A percentile compares a stretch with the other conserved stretches of the same genome.
Conservation (phyloP, 2,888 invertebrate genomes). For the Cheilosia vernalis region DNA sequence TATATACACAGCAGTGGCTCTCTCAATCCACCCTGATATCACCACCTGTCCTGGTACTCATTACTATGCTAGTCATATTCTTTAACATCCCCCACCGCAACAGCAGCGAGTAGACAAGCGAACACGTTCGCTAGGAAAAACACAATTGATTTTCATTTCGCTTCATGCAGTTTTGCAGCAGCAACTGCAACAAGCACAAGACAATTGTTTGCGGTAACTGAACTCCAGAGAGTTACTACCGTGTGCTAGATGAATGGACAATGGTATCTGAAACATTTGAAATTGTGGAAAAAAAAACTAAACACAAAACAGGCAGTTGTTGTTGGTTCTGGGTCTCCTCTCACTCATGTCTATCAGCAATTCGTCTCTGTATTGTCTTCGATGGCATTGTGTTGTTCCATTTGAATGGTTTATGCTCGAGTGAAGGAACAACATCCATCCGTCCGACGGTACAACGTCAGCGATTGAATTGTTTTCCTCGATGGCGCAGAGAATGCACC, state of each 20-base stretch:
- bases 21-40: conserved; percentile 40
- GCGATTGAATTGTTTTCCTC: conserved; percentile 49
- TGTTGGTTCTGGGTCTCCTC: conserved; percentile 40
- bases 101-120: conserved; percentile 32
- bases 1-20: not conserved
- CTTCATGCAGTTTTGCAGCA: conserved; percentile 26
- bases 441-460: conserved; percentile 5
- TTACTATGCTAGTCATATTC: conserved; percentile 69
- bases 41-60: conserved; percentile 65
- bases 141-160: conserved; percentile 64
- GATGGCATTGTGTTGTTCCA: conserved; percentile 52
- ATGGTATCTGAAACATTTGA: conserved; percentile 49
- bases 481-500: not conserved
- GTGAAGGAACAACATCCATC: conserved; percentile 44
- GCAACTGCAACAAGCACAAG: conserved; percentile 17
- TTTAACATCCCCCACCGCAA: conserved; percentile 25
- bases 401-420: conserved; percentile 62
- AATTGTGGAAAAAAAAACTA: not conserved
- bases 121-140: conserved; percentile 31
- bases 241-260: conserved; percentile 57
- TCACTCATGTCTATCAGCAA: conserved; percentile 60
- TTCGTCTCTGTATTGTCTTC: conserved; percentile 64
- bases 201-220: conserved; percentile 55
- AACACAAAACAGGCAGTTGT: conserved; percentile 16
- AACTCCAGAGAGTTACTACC: conserved; percentile 53